Conservation (phyloP, 2,113 vertebrate species). For the Brienomyrus brachyistius region DNA sequence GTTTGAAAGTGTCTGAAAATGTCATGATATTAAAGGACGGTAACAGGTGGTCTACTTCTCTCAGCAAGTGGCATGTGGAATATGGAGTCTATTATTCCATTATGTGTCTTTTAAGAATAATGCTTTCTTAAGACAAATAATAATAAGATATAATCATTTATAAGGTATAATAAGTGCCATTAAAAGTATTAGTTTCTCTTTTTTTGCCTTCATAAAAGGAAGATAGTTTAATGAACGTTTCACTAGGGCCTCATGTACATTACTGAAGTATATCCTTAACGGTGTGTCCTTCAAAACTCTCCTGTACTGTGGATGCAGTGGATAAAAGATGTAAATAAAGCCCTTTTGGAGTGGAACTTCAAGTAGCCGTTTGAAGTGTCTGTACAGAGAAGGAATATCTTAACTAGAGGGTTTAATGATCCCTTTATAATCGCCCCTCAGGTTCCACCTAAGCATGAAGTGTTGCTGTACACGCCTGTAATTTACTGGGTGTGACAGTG, state of each 20-base stretch:
- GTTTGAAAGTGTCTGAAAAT: background rate
- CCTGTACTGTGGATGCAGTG: constrained; percentile 6
- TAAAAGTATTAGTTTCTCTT: background rate
- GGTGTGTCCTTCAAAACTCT: constrained; percentile 16
- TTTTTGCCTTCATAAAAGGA: background rate
- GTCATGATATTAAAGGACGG: background rate
- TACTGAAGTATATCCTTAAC: constrained; percentile 42
- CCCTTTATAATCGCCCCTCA: background rate
- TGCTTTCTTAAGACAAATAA: background rate
- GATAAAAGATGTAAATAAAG: constrained; percentile 22
- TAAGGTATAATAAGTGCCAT: background rate
- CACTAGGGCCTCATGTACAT: constrained; percentile 39
- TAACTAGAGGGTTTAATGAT: constrained; percentile 1
- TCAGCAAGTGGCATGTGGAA: background rate
- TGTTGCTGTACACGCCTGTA: background rate
- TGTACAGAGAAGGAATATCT: constrained; percentile 2
- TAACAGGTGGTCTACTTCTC: background rate
- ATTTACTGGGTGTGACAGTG: constrained; percentile 5
- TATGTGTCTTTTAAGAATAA: background rate
- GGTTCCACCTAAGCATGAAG: background rate
- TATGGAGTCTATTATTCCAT: background rate
- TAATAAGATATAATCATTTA: background rate
- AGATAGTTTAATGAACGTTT: background rate
- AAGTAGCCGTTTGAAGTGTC: constrained; percentile 2
- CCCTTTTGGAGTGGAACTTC: background rate